Percentiles rank a stretch among this genome's conserved stretches.
Conservation (phyloP, 2,797 vertebrate species). For the Crypturellus tataupa region DNA sequence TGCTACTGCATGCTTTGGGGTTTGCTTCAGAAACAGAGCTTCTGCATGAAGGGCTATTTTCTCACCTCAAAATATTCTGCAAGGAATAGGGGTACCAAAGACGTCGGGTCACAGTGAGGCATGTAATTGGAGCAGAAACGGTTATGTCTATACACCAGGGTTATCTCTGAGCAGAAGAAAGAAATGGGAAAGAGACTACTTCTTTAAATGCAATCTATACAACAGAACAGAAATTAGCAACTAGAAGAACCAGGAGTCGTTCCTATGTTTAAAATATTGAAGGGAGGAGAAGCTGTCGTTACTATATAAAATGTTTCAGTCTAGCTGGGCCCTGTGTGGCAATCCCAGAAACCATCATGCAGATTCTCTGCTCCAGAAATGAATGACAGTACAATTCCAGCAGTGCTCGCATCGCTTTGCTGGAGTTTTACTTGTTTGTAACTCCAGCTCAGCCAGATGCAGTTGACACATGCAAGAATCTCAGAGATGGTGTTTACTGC, state of each 20-base stretch:
- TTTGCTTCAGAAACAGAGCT: background rate
- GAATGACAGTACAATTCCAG: background rate
- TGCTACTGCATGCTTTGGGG: background rate
- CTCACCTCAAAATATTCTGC: background rate
- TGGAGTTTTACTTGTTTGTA: slow-evolving; percentile 25
- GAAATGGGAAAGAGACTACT: background rate
- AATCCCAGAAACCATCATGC: background rate
- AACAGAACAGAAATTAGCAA: background rate
- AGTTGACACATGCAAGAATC: background rate
- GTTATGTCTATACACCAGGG: background rate
- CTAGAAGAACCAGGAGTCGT: background rate
- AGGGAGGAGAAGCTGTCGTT: accelerated
- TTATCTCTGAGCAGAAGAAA: background rate
- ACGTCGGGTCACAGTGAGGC: background rate
- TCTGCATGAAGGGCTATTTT: background rate
- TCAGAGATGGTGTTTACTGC: slow-evolving; percentile 41
- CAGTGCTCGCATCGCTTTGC: background rate
- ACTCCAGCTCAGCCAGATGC: background rate
- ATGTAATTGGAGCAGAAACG: background rate
- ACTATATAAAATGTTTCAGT: background rate
- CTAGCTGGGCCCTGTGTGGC: background rate
- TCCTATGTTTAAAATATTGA: background rate
- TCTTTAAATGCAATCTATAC: background rate
- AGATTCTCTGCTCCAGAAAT: accelerated
- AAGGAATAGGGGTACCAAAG: background rate